Base-by-base conservation (phyloP, 2,888 invertebrate species). In the Odontocerum albicorne region DNA sequence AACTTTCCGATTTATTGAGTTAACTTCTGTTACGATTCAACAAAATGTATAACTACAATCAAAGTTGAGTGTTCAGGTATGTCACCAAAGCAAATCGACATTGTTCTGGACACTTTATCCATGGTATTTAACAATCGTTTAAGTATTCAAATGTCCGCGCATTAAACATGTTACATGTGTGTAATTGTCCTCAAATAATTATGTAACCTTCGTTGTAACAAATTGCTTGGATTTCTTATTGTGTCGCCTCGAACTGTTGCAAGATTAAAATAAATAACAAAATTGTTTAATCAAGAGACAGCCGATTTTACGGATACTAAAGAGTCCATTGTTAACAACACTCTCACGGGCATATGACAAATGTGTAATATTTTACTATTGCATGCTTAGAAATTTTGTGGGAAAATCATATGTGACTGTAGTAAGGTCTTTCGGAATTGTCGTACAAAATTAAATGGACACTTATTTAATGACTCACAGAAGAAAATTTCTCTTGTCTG, bases 251-350 rank as follows among this genome's bases (percentile, higher is more conserved):
- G n/a, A n/a, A 21, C 12, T 15, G 16, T 16, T 42, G 12, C 13
- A 19, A 17, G 17, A 35, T 13, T 19, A 8, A 17, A 12, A n/a
- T 33, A 33, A 13, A 42, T 12, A 17, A n/a, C 12, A 17, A 44
- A 44, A 44, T 44, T 33, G 33, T 33, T 27, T 7, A 15, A 32
- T 21, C 15, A 31, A 32, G 46, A 35, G 46, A 46, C 35, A 46
- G 35, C 31, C 46, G 32, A 46, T 46, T 46, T 46, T 46, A 46
- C 46, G 35, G 46, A 35, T 35, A 46, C 32, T 46, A 46, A 35
- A 46, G 19, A 15, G 35, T 7, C 4, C 35, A 46, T 46, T 46
- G 46, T 46, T 46, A 44, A n/a, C 19, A 44, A 32, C 19, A 17
- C 10, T 44, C 32, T 44, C 6, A n/a, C 31, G 17, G 31, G 12